Base-by-base conservation (phyloP, 2,797 vertebrate genomes). In the Oophaga sylvatica region DNA sequence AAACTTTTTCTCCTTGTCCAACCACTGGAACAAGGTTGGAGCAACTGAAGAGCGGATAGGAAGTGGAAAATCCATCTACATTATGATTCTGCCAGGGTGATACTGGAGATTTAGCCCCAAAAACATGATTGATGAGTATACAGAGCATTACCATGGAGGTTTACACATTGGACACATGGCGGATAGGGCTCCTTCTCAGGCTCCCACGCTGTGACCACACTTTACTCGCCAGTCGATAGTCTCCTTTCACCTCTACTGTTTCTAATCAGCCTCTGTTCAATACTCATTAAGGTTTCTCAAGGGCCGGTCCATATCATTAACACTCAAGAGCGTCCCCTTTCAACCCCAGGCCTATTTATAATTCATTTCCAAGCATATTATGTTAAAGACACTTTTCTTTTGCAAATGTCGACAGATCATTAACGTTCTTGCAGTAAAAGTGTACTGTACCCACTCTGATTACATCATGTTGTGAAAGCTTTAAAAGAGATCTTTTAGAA, bases 221-320 rank as follows among this genome's bases (percentile, higher is more conserved):
- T 59, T 59, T 70, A 45, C 48, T 22, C 56, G 29, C n/a, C 16
- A 62, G 78, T 88, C 87, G 59, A 85, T 88, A 85, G 53, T 81
- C 68, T 81, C 26, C 81, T 88, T 81, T 85, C 77, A 80, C 67
- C 45, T 67, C 70, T 75, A 15, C 7, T 59, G 56, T 68, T 81
- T 81, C 68, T 22, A 56, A 59, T 85, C 57, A 60, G 45, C 3
- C 71, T 6, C 45, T 56, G 60, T 48, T 88, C 87, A 85, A 88
- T 88, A 85, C 77, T 88, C 87, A 88, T 88, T 85, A 88, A 76
- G 26, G 70, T 67, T 73, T 60, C 70, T 75, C 19, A 29, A 22
- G 59, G 87, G 41, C 65, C 48, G 0, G 59, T 81, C 83, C 70
- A 60, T 81, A 80, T 85, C 78, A 81, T 85, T 88, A 85, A 85